Conservation (phyloP, 2,113 vertebrate species). For the Festucalex cinctus region DNA sequence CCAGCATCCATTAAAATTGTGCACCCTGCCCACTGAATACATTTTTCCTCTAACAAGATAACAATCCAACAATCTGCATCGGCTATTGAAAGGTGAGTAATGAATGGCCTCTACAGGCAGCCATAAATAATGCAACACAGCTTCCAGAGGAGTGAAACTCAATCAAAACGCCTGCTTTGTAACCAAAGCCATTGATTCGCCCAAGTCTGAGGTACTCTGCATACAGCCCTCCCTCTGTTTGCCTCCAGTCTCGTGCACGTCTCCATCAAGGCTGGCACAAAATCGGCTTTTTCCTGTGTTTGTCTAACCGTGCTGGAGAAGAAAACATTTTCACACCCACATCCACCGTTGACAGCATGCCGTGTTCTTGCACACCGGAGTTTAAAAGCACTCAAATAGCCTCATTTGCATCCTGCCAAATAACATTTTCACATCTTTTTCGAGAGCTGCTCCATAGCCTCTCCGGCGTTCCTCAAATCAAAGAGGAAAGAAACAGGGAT, state of each 20-base stretch:
- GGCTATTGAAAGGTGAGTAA: slow-evolving; percentile 60
- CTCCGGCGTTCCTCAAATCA: neutral
- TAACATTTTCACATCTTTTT: neutral
- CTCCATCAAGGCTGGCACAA: neutral
- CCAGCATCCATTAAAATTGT: slow-evolving; percentile 60
- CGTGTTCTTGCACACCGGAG: neutral
- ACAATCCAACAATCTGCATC: slow-evolving; percentile 58
- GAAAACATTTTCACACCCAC: neutral
- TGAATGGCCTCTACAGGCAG: slow-evolving; percentile 49
- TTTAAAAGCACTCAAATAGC: neutral
- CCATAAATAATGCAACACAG: slow-evolving; percentile 58
- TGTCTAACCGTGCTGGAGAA: neutral
- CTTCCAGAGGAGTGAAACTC: slow-evolving; percentile 41
- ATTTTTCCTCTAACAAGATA: slow-evolving; percentile 56
- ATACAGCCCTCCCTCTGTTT: slow-evolving; percentile 12
- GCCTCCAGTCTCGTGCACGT: neutral
- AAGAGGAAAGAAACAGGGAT: no score
- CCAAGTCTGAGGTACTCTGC: neutral
- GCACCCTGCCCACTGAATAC: slow-evolving; percentile 52
- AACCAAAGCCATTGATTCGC: slow-evolving; percentile 36
- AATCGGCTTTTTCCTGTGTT: neutral
- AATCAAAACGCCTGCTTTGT: slow-evolving; percentile 26
- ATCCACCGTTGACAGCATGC: neutral
- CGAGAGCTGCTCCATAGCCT: neutral
- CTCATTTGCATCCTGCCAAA: slow-evolving; percentile 1